These are phyloP conservation scores for Arizona elegans DNA, from an alignment of 2,113 vertebrate genomes.

Conservation along the genomic window DNA sequence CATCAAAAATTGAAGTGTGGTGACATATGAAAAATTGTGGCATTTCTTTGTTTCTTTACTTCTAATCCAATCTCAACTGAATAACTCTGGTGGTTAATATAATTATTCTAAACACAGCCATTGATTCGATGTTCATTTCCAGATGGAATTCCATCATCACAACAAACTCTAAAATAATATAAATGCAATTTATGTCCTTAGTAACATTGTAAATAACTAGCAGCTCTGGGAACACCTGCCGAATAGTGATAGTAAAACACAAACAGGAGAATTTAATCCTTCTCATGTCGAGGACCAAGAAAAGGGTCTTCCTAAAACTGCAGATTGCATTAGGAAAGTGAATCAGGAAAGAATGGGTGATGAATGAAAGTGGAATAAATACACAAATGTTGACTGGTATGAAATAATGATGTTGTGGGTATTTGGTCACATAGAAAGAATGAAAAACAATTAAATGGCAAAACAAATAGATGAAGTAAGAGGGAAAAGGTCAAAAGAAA, in stretches of 20 bases:
- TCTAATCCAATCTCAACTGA: background rate
- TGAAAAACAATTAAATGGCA: background rate
- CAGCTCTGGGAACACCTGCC: background rate
- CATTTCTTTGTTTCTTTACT: background rate
- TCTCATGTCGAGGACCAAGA: background rate
- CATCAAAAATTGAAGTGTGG: background rate
- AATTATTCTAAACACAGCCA: background rate
- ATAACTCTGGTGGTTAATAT: background rate
- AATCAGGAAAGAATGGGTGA: background rate
- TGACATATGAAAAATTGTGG: background rate
- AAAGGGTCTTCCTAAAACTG: background rate
- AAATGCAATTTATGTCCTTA: background rate
- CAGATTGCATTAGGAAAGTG: background rate
- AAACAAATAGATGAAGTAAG: background rate
- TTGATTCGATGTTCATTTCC: background rate
- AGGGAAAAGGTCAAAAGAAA: background rate
- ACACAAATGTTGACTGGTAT: background rate
- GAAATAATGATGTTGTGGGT: background rate
- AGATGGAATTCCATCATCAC: background rate
- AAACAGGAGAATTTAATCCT: background rate
- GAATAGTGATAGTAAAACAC: background rate
- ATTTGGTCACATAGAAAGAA: background rate
- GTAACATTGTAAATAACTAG: background rate
- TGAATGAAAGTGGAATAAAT: background rate
- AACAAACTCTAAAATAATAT: background rate